Base-by-base conservation (phyloP, 2,113 vertebrate genomes). In the Salvelinus fontinalis region DNA sequence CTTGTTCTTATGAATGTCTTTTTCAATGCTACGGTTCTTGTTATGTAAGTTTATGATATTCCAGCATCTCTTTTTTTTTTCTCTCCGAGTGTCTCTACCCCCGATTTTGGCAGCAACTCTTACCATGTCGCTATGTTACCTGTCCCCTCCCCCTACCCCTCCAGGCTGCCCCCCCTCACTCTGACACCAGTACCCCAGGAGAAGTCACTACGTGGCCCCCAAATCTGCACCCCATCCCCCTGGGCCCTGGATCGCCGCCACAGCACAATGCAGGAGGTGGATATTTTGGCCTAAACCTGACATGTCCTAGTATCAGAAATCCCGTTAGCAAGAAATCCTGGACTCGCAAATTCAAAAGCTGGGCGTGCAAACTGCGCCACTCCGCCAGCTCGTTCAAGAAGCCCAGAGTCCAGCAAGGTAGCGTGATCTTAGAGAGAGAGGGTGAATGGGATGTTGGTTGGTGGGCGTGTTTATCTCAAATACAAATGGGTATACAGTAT, bases 251-350 rank as follows among this genome's bases (percentile, higher is more conserved):
- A 96, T 88, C 93, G 89, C 91, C 94, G 86, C 90, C 88, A 92
- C 95, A 94, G 92, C 95, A 96, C 84, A 93, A 92, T 93, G 94
- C 93, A 95, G 95, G 95, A 97, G 96, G 96, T 97, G 95, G 96
- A 96, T 97, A 97, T 97, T 96, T 96, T 96, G 96, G 95, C 96
- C 95, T 97, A 96, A 96, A 95, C 95, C 95, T 96, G 95, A 96
- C 95, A 96, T 96, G 96, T 96, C 95, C 95, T 97, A 96, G 95
- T 97, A 96, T 97, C 95, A 96, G 93, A 97, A 96, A 95, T 94
- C 95, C 96, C 89, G 95, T 97, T 96, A 96, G 96, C 96, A 97
- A 96, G 95, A 97, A 95, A 95, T 95, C 96, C 94, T 96, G 95
- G 96, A 96, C 94, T 94, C 95, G 94, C 92, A 97, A 96, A 95